Conservation (phyloP, 30 jellyfish, hydroid and myxozoan species). For the Cassiopea andromeda region DNA sequence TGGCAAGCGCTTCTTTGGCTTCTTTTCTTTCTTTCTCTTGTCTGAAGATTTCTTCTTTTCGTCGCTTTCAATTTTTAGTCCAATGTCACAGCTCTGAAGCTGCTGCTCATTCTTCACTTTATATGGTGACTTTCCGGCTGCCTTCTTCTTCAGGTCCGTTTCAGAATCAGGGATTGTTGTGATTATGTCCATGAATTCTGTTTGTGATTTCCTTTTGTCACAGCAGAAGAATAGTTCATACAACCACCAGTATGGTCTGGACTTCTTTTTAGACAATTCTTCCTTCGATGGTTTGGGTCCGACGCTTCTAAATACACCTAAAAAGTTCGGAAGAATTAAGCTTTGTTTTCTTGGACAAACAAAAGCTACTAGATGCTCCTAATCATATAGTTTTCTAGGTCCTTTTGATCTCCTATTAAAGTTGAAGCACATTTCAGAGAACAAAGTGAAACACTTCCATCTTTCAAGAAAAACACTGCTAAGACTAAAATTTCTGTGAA, state of each 20-base stretch:
- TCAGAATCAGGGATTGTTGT: constrained; percentile 73
- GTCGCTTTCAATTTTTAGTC: constrained; percentile 75
- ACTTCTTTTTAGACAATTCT: constrained; percentile 75
- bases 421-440: too few relatives aligned
- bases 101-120: constrained; percentile 18
- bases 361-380: too few relatives aligned
- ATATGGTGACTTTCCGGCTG: constrained; percentile 35
- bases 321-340: not conserved
- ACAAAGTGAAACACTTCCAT: too few relatives aligned
- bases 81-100: constrained; percentile 74
- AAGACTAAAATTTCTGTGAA: too few relatives aligned
- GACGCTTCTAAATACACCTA: constrained; percentile 86
- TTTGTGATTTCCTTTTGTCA: constrained; percentile 42
- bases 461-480: too few relatives aligned
- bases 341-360: too few relatives aligned
- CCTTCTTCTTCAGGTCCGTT: constrained; percentile 51
- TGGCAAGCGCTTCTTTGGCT: constrained; percentile 77
- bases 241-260: constrained; percentile 80
- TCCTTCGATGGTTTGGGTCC: constrained; percentile 91
- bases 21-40: constrained; percentile 54
- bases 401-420: too few relatives aligned
- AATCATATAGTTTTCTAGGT: too few relatives aligned
- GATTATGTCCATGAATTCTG: constrained; percentile 86
- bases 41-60: constrained; percentile 44
- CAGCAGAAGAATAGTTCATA: constrained; percentile 87